Percentiles rank a stretch among this genome's conserved stretches.
phyloP scores from a whole-genome alignment of 2,888 invertebrate species.

The Metallyticus violacea region DNA sequence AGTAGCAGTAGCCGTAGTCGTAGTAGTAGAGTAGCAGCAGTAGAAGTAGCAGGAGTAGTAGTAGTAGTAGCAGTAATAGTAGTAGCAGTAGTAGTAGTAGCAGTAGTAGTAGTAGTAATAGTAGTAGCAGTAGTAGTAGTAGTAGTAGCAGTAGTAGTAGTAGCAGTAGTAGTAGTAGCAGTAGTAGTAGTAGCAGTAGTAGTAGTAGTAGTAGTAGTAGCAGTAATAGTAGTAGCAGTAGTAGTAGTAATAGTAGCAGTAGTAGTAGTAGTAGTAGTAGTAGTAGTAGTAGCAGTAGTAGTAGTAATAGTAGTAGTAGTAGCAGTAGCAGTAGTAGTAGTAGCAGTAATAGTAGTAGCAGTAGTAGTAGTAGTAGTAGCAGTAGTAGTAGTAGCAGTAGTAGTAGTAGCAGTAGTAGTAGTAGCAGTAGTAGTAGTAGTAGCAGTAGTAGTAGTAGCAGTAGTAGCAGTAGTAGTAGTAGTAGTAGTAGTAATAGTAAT shows the following conservation, averaged over 20 bases:
- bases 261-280: not conserved
- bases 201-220: not conserved
- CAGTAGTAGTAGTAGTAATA: not conserved
- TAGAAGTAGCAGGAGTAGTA: no score
- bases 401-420: not conserved
- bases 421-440: not conserved
- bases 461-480: not conserved
- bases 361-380: not conserved
- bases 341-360: not conserved
- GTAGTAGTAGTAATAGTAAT: not conserved
- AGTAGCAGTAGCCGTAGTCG: no score
- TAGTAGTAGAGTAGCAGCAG: no score
- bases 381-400: not conserved
- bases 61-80: no score
- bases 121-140: not conserved
- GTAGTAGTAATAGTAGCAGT: constrained; percentile 7
- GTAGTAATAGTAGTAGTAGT: not conserved
- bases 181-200: not conserved
- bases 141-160: not conserved
- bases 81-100: no score
- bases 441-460: not conserved
- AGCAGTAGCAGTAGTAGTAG: not conserved
- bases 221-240: not conserved
- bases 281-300: not conserved
- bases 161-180: not conserved